Evolutionary conservation across 2,113 vertebrate species (phyloP), one percentile per base, ranked within the genome.

Genomic region (Poeciliopsis occidentalis): DNA sequence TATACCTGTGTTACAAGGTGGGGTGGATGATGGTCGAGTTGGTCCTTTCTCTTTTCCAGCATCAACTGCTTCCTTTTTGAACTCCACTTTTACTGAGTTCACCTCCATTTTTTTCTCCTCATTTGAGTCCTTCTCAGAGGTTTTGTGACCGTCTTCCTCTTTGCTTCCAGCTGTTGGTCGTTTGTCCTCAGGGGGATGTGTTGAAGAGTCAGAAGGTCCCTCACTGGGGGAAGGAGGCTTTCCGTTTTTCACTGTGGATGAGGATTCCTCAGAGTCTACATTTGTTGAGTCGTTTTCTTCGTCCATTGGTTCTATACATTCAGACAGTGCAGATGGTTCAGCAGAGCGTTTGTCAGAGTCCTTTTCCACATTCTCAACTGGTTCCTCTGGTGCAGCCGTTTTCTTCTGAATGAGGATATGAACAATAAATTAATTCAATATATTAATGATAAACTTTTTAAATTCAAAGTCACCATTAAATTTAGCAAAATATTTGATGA

Each of bases 281-380:
- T 96, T 94, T 87, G 94, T 84, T 92, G 95, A 95, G 57, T 87
- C 72, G 61, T 34, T 81, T 29, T 88, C 85, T 15, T 80, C 87
- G 64, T 92, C 90, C 89, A 92, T 89, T 57, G 88, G 82, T 75
- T 87, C 82, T 61, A 80, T 72, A 69, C 54, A 78, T 30, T 84
- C 84, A 41, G 88, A 78, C 6, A 19, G 31, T 60, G 69, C 22
- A 64, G 80, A 32, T 8, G 78, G 64, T 32, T 65, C 72, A 73
- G 88, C 51, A 1, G 75, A 85, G 37, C 22, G 15, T 71, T 89
- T 75, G 31, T 44, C 22, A 44, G 85, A 67, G 51, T 79, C 78
- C 70, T 88, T 85, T 0, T 5, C 13, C 19, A 71, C 78, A 75
- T 89, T 83, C 60, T 44, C 63, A 41, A 44, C 54, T 26, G 62